These are phyloP conservation scores for Pygocentrus nattereri DNA, from an alignment of 2,797 vertebrate genomes.

Conservation along the genomic window DNA sequence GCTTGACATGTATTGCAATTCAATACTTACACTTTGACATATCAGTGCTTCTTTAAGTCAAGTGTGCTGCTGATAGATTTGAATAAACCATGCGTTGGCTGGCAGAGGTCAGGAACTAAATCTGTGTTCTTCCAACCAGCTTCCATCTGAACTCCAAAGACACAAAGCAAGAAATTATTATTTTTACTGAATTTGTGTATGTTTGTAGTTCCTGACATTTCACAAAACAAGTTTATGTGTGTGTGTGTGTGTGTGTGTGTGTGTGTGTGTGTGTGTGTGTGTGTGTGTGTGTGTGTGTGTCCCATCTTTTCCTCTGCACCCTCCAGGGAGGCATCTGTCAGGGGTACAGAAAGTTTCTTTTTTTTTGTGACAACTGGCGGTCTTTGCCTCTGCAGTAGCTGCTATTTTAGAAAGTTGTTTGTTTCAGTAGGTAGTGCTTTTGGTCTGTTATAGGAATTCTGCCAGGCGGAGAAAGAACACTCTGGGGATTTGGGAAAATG, in stretches of 20 bases:
- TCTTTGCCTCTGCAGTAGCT: not conserved
- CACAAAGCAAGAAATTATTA: too few species aligned
- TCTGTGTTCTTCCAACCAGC: too few species aligned
- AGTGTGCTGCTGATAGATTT: too few species aligned
- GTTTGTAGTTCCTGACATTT: too few species aligned
- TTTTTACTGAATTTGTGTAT: too few species aligned
- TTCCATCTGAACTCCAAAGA: too few species aligned
- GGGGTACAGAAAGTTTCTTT: not conserved
- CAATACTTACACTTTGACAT: too few species aligned
- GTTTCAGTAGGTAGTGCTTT: conserved; percentile 1
- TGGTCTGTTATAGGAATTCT: conserved; percentile 10
- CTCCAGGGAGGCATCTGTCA: not conserved
- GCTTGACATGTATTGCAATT: too few species aligned
- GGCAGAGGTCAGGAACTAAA: too few species aligned
- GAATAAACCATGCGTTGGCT: too few species aligned
- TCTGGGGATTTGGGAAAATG: not conserved
- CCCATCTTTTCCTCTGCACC: not conserved
- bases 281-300: not conserved
- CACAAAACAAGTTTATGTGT: too few species aligned
- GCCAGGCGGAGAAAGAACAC: conserved; percentile 14
- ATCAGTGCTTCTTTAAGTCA: too few species aligned
- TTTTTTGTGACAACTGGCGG: not conserved
- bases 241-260: not conserved
- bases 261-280: not conserved
- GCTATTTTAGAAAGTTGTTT: conserved; percentile 27